Evolutionary conservation across 2,888 invertebrate genomes (phyloP).

Genomic region (Creontiades dilutus): DNA sequence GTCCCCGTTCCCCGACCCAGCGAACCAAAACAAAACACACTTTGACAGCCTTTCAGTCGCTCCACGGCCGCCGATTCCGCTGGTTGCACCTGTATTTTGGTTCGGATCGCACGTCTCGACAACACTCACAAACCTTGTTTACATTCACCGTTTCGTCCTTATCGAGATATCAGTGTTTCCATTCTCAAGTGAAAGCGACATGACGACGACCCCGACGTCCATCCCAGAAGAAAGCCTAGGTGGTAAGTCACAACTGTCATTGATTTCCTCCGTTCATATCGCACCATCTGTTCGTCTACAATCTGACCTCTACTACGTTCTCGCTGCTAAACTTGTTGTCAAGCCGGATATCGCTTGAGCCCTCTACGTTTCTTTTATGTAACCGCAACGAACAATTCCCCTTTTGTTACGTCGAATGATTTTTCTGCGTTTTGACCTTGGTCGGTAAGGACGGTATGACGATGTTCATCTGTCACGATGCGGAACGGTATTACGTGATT

Average conservation of each 20-base stretch:
- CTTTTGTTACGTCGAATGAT: not conserved
- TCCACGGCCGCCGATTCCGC: not conserved
- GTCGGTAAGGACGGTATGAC: not conserved
- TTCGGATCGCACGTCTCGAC: too few species aligned
- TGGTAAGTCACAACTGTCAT: slow-evolving; percentile 65
- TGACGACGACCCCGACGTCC: slow-evolving; percentile 74
- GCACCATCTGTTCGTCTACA: slow-evolving; percentile 45
- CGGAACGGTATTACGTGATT: not conserved
- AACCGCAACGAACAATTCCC: not conserved
- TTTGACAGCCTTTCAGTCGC: slow-evolving; percentile 43
- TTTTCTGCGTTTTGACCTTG: slow-evolving; percentile 52
- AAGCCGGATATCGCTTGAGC: too few species aligned
- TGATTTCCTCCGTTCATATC: slow-evolving; percentile 34
- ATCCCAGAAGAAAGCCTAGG: slow-evolving; percentile 73
- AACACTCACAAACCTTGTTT: too few species aligned
- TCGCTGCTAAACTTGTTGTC: too few species aligned
- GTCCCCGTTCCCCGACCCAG: slow-evolving; percentile 26
- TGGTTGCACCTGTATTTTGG: too few species aligned
- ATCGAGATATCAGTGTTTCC: not conserved
- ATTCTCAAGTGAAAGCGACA: slow-evolving; percentile 22
- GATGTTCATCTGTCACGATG: not conserved
- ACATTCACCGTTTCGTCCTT: too few species aligned
- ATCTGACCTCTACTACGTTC: too few species aligned
- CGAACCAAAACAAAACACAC: slow-evolving; percentile 51
- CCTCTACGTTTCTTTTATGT: not conserved